Percentiles rank a stretch among this genome's conserved stretches.
Conservation (phyloP, 2,113 vertebrate species). For the Cynocephalus volans region DNA sequence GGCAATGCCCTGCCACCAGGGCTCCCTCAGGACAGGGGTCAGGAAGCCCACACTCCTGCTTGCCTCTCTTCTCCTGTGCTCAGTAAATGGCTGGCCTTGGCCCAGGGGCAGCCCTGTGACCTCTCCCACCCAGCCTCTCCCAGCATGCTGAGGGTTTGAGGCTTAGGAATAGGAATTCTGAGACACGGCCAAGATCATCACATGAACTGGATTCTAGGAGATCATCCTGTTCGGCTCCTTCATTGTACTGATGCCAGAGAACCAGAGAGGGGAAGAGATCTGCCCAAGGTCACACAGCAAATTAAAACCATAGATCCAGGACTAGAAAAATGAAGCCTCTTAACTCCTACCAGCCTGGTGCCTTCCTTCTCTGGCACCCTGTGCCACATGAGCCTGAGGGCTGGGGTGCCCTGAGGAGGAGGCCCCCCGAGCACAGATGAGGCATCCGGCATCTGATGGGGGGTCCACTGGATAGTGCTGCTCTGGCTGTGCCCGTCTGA, state of each 20-base stretch:
- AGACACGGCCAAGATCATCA: constrained; percentile 68
- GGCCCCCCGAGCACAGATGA: rapidly evolving
- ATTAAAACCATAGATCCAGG: neutral
- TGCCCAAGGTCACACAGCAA: constrained; percentile 32
- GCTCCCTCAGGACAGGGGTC: neutral
- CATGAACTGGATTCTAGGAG: constrained; percentile 74
- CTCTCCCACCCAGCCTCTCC: constrained; percentile 32
- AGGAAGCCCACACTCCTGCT: neutral
- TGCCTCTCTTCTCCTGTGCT: neutral
- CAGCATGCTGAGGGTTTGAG: neutral
- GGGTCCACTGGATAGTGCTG: rapidly evolving
- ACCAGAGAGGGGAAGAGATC: constrained; percentile 28
- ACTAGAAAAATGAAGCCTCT: neutral
- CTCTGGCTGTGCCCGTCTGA: neutral
- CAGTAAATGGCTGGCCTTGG: constrained; percentile 38
- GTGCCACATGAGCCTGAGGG: neutral
- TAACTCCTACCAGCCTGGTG: neutral
- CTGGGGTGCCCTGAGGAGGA: neutral
- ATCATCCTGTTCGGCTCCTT: constrained; percentile 32
- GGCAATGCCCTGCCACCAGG: neutral
- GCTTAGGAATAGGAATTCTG: constrained; percentile 68
- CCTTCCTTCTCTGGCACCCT: neutral
- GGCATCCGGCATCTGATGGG: neutral
- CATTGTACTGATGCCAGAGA: neutral
- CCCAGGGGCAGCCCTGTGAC: neutral